These are phyloP conservation scores for Sericinus montela DNA, from an alignment of 2,888 invertebrate species.

Conservation along the genomic window DNA sequence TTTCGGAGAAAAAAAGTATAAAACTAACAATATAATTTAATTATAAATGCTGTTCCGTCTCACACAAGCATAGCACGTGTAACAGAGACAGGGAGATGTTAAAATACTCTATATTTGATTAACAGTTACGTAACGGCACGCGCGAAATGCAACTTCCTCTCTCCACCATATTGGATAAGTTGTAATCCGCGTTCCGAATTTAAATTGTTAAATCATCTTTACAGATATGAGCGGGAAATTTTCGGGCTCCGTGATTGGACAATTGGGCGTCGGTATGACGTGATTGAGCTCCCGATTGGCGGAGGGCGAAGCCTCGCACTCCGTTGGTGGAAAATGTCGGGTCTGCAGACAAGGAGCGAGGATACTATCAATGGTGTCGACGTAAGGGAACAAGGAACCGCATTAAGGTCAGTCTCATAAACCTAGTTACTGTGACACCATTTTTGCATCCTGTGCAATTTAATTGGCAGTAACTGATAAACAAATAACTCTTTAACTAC, in stretches of 20 bases:
- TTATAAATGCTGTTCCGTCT: no score
- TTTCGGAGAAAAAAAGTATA: not conserved
- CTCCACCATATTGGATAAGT: slow-evolving; percentile 35
- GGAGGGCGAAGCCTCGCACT: slow-evolving; percentile 34
- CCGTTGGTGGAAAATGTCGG: slow-evolving; percentile 67
- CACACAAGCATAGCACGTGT: not conserved
- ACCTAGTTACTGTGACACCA: slow-evolving; percentile 11
- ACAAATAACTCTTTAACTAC: no score
- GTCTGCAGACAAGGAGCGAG: slow-evolving; percentile 62
- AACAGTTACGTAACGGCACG: slow-evolving; percentile 49
- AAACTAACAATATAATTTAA: no score
- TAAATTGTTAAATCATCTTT: slow-evolving; percentile 29
- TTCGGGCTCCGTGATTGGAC: slow-evolving; percentile 28
- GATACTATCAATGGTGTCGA: slow-evolving; percentile 70
- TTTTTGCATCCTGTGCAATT: no score
- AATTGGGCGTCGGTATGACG: slow-evolving; percentile 38
- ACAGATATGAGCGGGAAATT: slow-evolving; percentile 23
- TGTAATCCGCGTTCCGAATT: slow-evolving; percentile 37
- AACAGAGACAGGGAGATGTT: not conserved
- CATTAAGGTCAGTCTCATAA: slow-evolving; percentile 56
- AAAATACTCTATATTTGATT: slow-evolving; percentile 17
- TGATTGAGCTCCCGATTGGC: slow-evolving; percentile 45
- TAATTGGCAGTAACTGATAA: no score
- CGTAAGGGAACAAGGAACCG: slow-evolving; percentile 69
- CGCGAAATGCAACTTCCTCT: slow-evolving; percentile 34